Evolutionary conservation across 2,113 vertebrate species (phyloP).

Genomic region (Gambusia affinis): DNA sequence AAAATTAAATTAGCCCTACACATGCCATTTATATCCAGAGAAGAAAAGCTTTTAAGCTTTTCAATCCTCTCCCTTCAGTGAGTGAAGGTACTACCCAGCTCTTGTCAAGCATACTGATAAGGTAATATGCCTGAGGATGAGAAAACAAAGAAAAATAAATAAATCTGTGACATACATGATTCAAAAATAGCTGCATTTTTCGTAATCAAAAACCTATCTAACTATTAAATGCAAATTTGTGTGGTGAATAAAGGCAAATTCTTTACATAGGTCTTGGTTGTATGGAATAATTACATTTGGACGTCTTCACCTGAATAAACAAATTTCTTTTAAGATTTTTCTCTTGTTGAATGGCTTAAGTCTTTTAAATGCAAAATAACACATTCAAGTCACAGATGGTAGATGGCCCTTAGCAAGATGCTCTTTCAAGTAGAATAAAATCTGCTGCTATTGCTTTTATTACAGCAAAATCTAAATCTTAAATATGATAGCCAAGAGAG

Average conservation of each 20-base stretch:
- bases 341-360: background rate
- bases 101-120: constrained; percentile 43
- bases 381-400: background rate
- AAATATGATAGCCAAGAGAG: background rate
- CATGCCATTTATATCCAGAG: constrained; percentile 34
- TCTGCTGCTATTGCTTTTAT: background rate
- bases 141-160: background rate
- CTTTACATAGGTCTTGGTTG: background rate
- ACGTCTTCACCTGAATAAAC: background rate
- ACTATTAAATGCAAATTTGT: background rate
- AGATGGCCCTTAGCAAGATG: background rate
- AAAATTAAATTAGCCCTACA: constrained; percentile 48
- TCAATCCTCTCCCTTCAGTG: constrained; percentile 22
- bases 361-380: background rate
- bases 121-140: constrained; percentile 28
- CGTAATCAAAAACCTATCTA: background rate
- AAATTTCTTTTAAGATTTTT: background rate
- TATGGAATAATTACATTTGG: background rate
- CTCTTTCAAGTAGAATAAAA: background rate
- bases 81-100: constrained; percentile 24
- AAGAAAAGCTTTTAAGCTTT: constrained; percentile 50
- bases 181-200: background rate
- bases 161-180: background rate
- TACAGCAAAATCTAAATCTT: background rate
- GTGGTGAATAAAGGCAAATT: background rate